Percentiles rank a stretch among this genome's conserved stretches.
Conservation (phyloP, 1,140 invertebrate genomes). For the Chionoecetes opilio region DNA sequence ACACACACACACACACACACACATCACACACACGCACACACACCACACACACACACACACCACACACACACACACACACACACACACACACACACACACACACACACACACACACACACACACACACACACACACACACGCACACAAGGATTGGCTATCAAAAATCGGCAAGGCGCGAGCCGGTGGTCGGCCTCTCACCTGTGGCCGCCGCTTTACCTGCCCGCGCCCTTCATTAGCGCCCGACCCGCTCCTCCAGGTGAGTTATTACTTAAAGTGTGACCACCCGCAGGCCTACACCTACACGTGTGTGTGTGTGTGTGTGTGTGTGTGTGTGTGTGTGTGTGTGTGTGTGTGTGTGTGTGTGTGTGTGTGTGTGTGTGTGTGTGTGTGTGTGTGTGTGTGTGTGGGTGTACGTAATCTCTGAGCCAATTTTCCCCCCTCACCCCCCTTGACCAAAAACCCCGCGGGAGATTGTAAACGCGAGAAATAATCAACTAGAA, state of each 20-base stretch:
- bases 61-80: no score
- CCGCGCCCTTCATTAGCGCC: conserved; percentile 18
- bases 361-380: no score
- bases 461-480: background rate
- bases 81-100: no score
- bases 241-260: background rate
- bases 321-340: background rate
- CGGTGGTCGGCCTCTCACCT: background rate
- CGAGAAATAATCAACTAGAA: background rate
- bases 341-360: background rate
- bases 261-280: conserved; percentile 10
- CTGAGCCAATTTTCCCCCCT: background rate
- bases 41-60: no score
- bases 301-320: background rate
- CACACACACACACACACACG: no score
- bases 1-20: no score
- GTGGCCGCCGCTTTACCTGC: background rate
- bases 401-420: background rate
- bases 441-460: background rate
- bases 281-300: background rate
- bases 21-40: no score
- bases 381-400: no score
- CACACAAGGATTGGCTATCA: background rate
- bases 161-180: background rate
- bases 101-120: no score